Base-by-base conservation (phyloP, 2,888 invertebrate species). In the Eustalomyia histrio region DNA sequence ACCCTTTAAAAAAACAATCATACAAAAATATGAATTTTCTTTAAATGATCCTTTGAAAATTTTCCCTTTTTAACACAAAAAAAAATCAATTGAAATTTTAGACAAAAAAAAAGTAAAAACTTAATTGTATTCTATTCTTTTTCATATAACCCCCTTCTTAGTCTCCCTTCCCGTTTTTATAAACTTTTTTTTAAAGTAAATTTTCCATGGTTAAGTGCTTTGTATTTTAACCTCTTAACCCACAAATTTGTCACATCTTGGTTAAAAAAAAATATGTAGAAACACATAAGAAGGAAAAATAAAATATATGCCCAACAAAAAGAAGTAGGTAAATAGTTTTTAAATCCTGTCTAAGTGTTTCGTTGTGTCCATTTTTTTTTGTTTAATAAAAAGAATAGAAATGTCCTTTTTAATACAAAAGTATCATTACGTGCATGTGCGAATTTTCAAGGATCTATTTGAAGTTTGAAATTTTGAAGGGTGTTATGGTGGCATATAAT, bases 191-290 rank as follows among this genome's bases (percentile, higher is more conserved):
- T 63, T 71, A 75, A 67, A 78, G 60, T 81, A 75, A 78, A 81
- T 81, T 81, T 78, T 65, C 65, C 78, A 71, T 75, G 81, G 78
- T 78, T 81, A 81, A 81, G 61, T 67, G 78, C 78, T 78, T 73
- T 64, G 53, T 61, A 71, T 81, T 81, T 76, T 81, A 81, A 73
- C 81, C 81, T 81, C 71, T 78, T 78, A 78, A 81, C 81, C 81
- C 81, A 81, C 65, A 81, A 81, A 78, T 78, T 71, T 67, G 74
- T 75, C 61, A 71, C 71, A 67, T 52, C 72, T 57, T 68, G 17
- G 24, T 9, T 43, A 64, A 57, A 14, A 39, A 33, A 29, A 39
- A 57, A 18, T n/a, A n/a, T n/a, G n/a, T n/a, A n/a, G 6, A 35
- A 35, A 6, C 29, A 21, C 29, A 29, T 29, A 29, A 29, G 7